Base-by-base conservation (phyloP, 2,113 vertebrate genomes). In the Pycnonotus jocosus region DNA sequence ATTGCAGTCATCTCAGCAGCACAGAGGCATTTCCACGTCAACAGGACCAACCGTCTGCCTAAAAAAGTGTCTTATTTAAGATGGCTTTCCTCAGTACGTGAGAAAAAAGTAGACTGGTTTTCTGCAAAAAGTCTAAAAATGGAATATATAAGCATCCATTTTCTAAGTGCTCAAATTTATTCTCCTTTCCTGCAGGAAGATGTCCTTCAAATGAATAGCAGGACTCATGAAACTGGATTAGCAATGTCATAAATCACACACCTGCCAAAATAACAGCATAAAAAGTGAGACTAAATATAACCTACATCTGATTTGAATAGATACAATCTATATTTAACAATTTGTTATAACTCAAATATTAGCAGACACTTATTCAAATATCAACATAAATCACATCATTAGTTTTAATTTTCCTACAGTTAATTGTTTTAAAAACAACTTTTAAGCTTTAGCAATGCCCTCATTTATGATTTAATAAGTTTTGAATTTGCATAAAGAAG, bases 1-100 rank as follows among this genome's bases (percentile, higher is more conserved):
- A 96, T 88, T 97, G 94, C 93, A 95, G 95, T 86, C 79, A 85
- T 94, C 88, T 90, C 85, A 51, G 86, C 90, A 79, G 42, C 25
- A 76, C 61, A 79, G 42, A 95, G 62, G 50, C 84, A 92, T 54
- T 72, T 61, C 50, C 47, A 73, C 5, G 0, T 57, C 74, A 93
- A 88, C 54, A 88, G 51, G 62, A 94, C 61, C 40, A 51, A 71
- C 44, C 1, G 2, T 33, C 54, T 88, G 57, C 37, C 80, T 37
- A 45, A 81, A 22, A 2, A 44, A 74, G 44, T 27, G 25, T 47
- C 50, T 92, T 61, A 68, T n/a, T 65, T 38, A 73, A 57, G 60
- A 84, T 37, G 35, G 30, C 7, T 88, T 22, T 89, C 57, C 74
- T 69, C 84, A 61, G 66, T 35, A 56, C 37, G 24, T 27, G 45